Percentiles rank a stretch among this genome's conserved stretches.
These are phyloP conservation scores for Cantharis nigra DNA, from an alignment of 2,888 invertebrate species.

Conservation along the genomic window DNA sequence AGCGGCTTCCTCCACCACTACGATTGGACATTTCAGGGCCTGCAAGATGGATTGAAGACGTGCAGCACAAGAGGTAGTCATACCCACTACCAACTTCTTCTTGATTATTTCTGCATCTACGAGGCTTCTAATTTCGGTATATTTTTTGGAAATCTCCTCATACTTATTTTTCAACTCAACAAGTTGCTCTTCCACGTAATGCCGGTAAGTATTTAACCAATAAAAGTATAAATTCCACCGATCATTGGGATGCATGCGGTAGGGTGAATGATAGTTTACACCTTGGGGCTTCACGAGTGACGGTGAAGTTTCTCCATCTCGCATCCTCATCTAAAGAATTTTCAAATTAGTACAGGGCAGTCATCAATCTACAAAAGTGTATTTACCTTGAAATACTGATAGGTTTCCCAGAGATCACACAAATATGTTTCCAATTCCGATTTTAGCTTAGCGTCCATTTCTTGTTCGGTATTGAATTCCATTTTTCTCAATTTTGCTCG, in stretches of 20 bases:
- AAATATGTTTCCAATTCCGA: too few species aligned
- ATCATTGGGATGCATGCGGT: constrained; percentile 37
- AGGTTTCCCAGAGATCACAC: too few species aligned
- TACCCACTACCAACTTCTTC: constrained; percentile 66
- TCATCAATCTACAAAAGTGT: too few species aligned
- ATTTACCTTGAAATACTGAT: too few species aligned
- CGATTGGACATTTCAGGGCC: constrained; percentile 66
- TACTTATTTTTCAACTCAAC: constrained; percentile 36
- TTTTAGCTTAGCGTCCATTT: too few species aligned
- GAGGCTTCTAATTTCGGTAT: constrained; percentile 51
- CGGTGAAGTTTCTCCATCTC: constrained; percentile 19
- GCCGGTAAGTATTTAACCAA: constrained; percentile 42
- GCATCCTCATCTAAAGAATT: constrained; percentile 21
- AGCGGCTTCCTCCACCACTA: constrained; percentile 87
- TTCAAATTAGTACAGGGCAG: too few species aligned
- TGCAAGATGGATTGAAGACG: constrained; percentile 66
- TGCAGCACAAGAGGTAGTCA: constrained; percentile 80
- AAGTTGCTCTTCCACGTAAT: constrained; percentile 31
- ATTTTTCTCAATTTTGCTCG: too few species aligned
- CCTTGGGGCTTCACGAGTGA: background rate
- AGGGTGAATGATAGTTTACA: constrained; percentile 36
- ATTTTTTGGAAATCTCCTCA: constrained; percentile 32
- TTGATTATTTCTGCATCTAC: constrained; percentile 63
- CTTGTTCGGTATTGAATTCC: too few species aligned
- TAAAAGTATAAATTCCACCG: constrained; percentile 49